Evolutionary conservation across 2,113 vertebrate species (phyloP), one percentile per base, ranked within the genome.

Genomic region (Anoplopoma fimbria): DNA sequence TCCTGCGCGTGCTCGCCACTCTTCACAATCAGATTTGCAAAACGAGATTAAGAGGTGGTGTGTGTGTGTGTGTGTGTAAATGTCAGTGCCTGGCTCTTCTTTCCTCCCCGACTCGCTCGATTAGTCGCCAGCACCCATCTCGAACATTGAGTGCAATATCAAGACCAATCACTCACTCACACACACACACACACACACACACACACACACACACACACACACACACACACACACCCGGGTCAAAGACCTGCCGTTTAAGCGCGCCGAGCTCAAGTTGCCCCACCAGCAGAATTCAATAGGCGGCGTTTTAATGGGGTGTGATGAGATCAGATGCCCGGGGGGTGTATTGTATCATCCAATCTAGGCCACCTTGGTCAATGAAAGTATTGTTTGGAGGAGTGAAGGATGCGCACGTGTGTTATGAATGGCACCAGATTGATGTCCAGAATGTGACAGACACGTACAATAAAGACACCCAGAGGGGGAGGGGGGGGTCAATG

Each of bases 261-360:
- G 25, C 29, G 51, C 45, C 1, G 4, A 65, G 91, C 92, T 93
- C 92, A 92, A 47, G 91, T 93, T 93, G 86, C 93, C 86, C 86
- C 79, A 63, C 74, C 64, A 75, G 86, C 68, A 81, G 75, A 85
- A 88, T 89, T 89, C 87, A 89, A 88, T 92, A 85, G 79, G 82
- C 47, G 83, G 75, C 69, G 61, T 91, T 93, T 93, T 92, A 93
- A 91, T 86, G 91, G 86, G 49, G 76, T 83, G 83, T 91, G 88
- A 93, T 90, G 86, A 73, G 68, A 92, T 94, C 88, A 70, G 85
- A 69, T 90, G 79, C 88, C 74, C 63, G 8, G 47, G 15, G 69
- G 80, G 36, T 69, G 82, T 72, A 82, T 90, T 88, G 89, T 90
- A 25, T 89, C 34, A 21, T n/a, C 62, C 81, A 80, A 93, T 93